Percentiles rank a stretch among this genome's conserved stretches.
Conservation (phyloP, 2,797 vertebrate species). For the Enteromius fasciolatus region DNA sequence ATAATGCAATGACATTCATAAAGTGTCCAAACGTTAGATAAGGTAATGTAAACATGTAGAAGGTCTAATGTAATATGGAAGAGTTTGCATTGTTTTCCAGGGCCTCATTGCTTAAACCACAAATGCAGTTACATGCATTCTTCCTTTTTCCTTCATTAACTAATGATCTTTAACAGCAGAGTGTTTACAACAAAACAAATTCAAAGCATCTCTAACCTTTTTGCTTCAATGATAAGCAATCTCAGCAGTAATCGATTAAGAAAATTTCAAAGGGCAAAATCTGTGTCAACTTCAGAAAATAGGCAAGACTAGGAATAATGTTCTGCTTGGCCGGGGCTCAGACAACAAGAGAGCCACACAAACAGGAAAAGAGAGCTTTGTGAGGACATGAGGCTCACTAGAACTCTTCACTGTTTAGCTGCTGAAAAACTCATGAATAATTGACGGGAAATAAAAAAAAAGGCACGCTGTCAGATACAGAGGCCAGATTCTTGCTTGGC, state of each 20-base stretch:
- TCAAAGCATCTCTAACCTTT: neutral
- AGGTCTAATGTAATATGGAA: neutral
- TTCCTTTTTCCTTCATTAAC: neutral
- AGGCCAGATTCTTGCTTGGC: conserved; percentile 53
- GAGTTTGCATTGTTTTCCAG: neutral
- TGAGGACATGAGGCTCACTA: conserved; percentile 52
- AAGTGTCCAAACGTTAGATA: neutral
- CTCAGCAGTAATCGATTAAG: neutral
- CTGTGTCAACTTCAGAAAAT: conserved; percentile 42
- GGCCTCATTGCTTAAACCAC: neutral
- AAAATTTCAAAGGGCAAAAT: conserved; percentile 15
- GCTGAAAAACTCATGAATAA: conserved; percentile 66
- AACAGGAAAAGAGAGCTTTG: conserved; percentile 58
- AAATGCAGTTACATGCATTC: neutral
- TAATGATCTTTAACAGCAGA: neutral
- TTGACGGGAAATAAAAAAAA: conserved; percentile 62
- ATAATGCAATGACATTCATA: neutral
- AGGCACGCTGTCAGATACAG: conserved; percentile 53
- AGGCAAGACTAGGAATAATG: conserved; percentile 50
- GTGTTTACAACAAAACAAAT: neutral
- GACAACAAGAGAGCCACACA: conserved; percentile 57
- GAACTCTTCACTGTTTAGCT: conserved; percentile 63
- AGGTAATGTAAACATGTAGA: neutral
- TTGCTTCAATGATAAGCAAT: conserved; percentile 12
- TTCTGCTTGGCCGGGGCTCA: conserved; percentile 49